phyloP scores from a whole-genome alignment of 2,888 invertebrate genomes.

The Leptinotarsa rubiginosa region DNA sequence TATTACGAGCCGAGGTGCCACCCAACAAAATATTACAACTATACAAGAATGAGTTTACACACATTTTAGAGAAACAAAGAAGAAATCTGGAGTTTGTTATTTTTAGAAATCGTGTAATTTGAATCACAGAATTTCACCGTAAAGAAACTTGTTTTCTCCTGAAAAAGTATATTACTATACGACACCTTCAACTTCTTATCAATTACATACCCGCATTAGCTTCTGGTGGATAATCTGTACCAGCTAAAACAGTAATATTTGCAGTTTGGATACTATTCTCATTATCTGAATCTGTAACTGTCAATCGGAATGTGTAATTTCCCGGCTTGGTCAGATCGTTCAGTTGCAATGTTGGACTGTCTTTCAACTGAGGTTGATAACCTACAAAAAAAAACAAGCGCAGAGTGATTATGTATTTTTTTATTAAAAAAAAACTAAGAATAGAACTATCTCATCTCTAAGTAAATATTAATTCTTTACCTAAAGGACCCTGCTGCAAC shows the following conservation, averaged over 20 bases:
- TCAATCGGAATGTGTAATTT: slow-evolving; percentile 90
- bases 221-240: slow-evolving; percentile 94
- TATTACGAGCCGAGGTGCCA: too few species aligned
- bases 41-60: too few species aligned
- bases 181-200: background rate
- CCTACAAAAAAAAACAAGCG: slow-evolving; percentile 65
- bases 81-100: too few species aligned
- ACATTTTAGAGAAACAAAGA: too few species aligned
- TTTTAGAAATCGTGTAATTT: too few species aligned
- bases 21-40: too few species aligned
- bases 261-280: slow-evolving; percentile 87
- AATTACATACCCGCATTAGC: slow-evolving; percentile 81
- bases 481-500: slow-evolving; percentile 84
- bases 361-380: slow-evolving; percentile 83
- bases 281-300: slow-evolving; percentile 92
- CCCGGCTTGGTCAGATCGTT: slow-evolving; percentile 88
- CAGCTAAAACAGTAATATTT: slow-evolving; percentile 89
- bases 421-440: background rate
- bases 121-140: too few species aligned
- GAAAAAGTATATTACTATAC: too few species aligned
- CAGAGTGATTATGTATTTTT: background rate
- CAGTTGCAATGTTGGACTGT: slow-evolving; percentile 85
- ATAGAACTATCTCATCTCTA: slow-evolving; percentile 52
- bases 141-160: too few species aligned
- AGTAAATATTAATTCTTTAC: slow-evolving; percentile 46